phyloP scores from a whole-genome alignment of 2,113 vertebrate genomes.

The Smithornis capensis region DNA sequence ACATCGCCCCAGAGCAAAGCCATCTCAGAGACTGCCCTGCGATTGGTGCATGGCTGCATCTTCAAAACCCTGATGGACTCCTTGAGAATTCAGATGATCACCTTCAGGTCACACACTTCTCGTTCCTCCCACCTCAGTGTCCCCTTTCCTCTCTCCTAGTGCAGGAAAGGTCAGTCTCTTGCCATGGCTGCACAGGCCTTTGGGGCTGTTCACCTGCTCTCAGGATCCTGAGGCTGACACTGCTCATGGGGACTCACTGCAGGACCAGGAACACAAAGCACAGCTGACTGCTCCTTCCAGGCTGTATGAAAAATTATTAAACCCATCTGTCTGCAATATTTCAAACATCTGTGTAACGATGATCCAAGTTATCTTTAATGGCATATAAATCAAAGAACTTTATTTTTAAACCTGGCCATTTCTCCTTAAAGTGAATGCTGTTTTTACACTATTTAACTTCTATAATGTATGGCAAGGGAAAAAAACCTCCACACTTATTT shows the following conservation, averaged over 20 bases:
- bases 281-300: neutral
- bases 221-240: neutral
- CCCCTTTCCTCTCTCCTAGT: neutral
- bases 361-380: neutral
- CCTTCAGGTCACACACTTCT: neutral
- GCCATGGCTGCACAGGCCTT: fast-evolving
- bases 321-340: neutral
- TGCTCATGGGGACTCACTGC: neutral
- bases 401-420: neutral
- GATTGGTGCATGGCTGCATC: neutral
- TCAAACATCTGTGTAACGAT: neutral
- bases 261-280: neutral
- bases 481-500: neutral
- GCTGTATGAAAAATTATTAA: neutral
- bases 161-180: neutral
- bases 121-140: neutral
- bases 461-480: neutral
- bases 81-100: neutral
- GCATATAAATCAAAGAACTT: neutral
- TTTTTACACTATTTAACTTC: neutral
- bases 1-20: neutral
- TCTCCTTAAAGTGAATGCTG: neutral
- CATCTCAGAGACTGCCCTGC: neutral
- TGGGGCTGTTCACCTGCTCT: neutral
- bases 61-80: neutral